Percentiles rank a stretch among this genome's conserved stretches.
Evolutionary conservation across 2,888 invertebrate genomes (phyloP).

Genomic region (Willowsia nigromaculata): DNA sequence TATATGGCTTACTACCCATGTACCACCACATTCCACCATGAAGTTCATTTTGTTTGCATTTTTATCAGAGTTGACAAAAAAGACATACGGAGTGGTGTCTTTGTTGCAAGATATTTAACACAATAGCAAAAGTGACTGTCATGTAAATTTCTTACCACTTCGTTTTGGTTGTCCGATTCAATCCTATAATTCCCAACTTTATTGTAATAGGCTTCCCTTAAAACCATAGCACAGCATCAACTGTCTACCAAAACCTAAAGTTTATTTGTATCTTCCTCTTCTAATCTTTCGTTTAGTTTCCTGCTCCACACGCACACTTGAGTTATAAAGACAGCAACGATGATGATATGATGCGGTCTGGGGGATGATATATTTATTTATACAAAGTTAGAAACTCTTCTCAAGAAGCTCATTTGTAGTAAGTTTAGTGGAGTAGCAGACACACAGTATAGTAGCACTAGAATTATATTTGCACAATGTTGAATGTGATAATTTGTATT

Average conservation of each 20-base stretch:
- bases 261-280: not conserved
- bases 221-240: constrained; percentile 33
- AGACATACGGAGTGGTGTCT: too few relatives aligned
- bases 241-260: not conserved
- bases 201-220: constrained; percentile 11
- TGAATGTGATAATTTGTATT: too few relatives aligned
- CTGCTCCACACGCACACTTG: not conserved
- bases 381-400: too few relatives aligned
- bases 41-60: not conserved
- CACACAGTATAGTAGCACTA: too few relatives aligned
- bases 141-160: not conserved
- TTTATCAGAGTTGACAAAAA: too few relatives aligned
- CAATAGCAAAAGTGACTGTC: not conserved
- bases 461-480: too few relatives aligned
- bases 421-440: too few relatives aligned
- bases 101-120: not conserved
- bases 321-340: not conserved
- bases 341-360: too few relatives aligned
- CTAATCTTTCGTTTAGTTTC: not conserved
- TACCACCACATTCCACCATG: too few relatives aligned
- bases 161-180: not conserved
- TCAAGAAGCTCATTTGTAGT: too few relatives aligned
- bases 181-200: not conserved
- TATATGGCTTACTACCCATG: too few relatives aligned
- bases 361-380: too few relatives aligned